Evolutionary conservation across 2,113 vertebrate genomes (phyloP).

Genomic region (Galemys pyrenaicus): DNA sequence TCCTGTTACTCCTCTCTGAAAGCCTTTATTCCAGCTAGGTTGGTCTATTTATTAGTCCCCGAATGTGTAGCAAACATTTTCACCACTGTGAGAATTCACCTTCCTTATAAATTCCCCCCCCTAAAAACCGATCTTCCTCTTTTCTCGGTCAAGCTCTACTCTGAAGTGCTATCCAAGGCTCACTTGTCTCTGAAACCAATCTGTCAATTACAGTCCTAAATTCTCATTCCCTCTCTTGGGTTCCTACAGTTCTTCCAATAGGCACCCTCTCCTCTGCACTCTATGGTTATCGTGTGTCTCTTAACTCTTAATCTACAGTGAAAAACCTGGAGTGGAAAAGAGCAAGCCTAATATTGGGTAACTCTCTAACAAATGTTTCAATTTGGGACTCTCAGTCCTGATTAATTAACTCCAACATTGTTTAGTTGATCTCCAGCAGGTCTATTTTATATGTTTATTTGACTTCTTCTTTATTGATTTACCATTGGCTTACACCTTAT

Average conservation of each 20-base stretch:
- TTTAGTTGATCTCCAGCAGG: neutral
- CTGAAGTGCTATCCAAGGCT: neutral
- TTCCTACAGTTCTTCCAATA: neutral
- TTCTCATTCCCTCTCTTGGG: neutral
- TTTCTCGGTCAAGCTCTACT: neutral
- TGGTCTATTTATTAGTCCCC: neutral
- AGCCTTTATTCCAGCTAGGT: neutral
- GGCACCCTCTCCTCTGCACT: neutral
- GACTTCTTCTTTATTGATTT: too few relatives aligned
- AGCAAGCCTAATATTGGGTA: neutral
- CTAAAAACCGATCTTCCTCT: neutral
- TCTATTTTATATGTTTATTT: neutral
- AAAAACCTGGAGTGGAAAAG: neutral
- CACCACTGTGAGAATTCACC: neutral
- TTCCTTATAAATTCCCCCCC: neutral
- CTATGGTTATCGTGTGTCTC: neutral
- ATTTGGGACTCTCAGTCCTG: neutral
- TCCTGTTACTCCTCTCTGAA: neutral
- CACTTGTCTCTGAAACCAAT: neutral
- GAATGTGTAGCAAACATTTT: neutral
- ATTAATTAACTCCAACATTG: too few relatives aligned
- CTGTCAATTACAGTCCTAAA: neutral
- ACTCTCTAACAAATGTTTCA: neutral
- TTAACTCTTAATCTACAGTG: neutral
- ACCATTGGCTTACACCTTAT: too few relatives aligned